Conservation (phyloP, 30 jellyfish, hydroid and myxozoan species). For the Cassiopea andromeda region DNA sequence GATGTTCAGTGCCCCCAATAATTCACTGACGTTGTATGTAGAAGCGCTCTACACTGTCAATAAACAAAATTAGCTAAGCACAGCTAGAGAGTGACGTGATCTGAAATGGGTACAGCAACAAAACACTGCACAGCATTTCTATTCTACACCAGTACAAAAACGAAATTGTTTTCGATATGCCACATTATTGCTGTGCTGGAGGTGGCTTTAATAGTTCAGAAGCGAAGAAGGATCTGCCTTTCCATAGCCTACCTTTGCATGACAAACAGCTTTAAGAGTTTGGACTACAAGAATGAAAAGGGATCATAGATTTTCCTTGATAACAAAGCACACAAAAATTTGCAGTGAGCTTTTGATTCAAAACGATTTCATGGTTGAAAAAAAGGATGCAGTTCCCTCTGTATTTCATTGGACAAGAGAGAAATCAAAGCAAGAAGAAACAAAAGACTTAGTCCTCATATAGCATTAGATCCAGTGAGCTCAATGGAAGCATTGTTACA, state of each 20-base stretch:
- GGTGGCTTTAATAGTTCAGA: background rate
- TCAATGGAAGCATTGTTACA: too few relatives aligned
- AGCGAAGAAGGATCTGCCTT: background rate
- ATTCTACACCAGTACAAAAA: background rate
- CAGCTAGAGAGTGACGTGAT: background rate
- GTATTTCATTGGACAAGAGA: background rate
- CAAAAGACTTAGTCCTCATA: too few relatives aligned
- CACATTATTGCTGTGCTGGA: background rate
- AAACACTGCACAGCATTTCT: background rate
- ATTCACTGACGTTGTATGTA: too few relatives aligned
- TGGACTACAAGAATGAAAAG: background rate
- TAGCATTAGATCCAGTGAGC: too few relatives aligned
- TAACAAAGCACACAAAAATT: background rate
- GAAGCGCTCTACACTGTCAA: background rate
- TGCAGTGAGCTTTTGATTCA: background rate
- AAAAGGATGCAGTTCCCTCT: background rate
- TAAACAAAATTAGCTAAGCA: background rate
- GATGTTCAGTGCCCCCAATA: too few relatives aligned
- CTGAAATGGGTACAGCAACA: background rate
- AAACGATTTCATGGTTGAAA: background rate
- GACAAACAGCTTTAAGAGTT: background rate
- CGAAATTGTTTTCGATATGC: background rate
- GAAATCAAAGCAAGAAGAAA: too few relatives aligned
- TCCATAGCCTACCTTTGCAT: background rate
- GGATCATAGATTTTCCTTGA: background rate